These are phyloP conservation scores for Catalaphyllia jardinei DNA, from an alignment of 64 coral and sea anemone species.

Conservation along the genomic window DNA sequence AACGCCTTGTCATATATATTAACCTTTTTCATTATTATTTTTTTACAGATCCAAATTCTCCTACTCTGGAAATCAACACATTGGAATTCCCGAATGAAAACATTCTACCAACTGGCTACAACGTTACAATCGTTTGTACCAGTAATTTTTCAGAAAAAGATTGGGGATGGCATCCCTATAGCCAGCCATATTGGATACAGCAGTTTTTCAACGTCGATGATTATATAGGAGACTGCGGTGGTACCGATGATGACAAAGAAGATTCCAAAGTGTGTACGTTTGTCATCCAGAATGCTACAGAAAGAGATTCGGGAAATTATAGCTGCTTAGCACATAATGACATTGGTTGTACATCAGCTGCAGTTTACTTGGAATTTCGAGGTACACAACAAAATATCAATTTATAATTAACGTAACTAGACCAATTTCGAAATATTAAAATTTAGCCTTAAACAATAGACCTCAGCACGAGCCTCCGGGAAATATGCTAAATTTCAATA, in stretches of 20 bases:
- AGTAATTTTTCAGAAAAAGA: background rate
- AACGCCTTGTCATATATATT: too few species aligned
- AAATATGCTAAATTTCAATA: too few species aligned
- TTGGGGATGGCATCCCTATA: background rate
- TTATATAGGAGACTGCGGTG: background rate
- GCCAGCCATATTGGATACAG: constrained; percentile 6
- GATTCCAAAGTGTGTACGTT: background rate
- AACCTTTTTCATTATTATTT: too few species aligned
- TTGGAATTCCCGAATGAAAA: background rate
- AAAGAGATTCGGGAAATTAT: background rate
- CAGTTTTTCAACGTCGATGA: background rate
- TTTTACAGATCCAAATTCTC: background rate
- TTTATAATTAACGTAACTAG: too few species aligned
- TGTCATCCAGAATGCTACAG: background rate
- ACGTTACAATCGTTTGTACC: constrained; percentile 8
- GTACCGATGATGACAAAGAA: background rate
- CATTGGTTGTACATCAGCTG: background rate
- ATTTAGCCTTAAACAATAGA: too few species aligned
- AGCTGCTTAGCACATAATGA: background rate
- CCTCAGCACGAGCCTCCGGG: too few species aligned
- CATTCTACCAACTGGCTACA: background rate
- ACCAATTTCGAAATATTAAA: too few species aligned
- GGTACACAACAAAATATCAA: background rate
- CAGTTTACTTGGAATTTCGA: background rate
- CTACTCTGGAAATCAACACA: background rate